These are phyloP conservation scores for Macrosoma leucophasiata DNA, from an alignment of 2,888 invertebrate genomes.

Conservation along the genomic window DNA sequence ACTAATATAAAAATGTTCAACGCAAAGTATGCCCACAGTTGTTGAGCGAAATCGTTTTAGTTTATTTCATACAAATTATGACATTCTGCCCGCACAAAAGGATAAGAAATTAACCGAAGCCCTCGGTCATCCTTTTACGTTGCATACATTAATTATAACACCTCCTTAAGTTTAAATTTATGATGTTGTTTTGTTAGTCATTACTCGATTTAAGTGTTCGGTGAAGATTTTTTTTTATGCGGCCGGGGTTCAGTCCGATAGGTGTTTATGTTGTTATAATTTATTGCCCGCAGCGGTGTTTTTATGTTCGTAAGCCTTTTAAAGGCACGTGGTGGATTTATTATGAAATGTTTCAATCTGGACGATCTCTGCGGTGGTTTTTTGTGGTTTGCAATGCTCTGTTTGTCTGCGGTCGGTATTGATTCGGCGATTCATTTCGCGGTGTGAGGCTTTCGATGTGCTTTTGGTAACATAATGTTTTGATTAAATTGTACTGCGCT, in stretches of 20 bases:
- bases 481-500: too few species aligned
- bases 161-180: constrained; percentile 72
- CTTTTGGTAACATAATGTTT: too few species aligned
- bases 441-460: too few species aligned
- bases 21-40: too few species aligned
- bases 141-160: constrained; percentile 70
- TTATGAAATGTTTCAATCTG: constrained; percentile 65
- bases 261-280: constrained; percentile 65
- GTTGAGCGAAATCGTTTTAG: constrained; percentile 38
- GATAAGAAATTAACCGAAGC: constrained; percentile 52
- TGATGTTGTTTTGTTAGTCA: constrained; percentile 62
- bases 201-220: constrained; percentile 46
- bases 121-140: constrained; percentile 61
- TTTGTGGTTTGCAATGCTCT: constrained; percentile 37
- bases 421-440: constrained; percentile 1
- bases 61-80: constrained; percentile 60
- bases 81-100: constrained; percentile 54
- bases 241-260: constrained; percentile 36
- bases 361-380: constrained; percentile 47
- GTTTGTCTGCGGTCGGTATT: constrained; percentile 31
- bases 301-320: constrained; percentile 49
- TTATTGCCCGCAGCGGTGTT: constrained; percentile 57
- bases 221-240: constrained; percentile 37
- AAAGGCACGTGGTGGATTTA: constrained; percentile 65
- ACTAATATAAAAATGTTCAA: too few species aligned